A percentile compares a stretch with the other conserved stretches of the same genome.
Evolutionary conservation across 2,113 vertebrate species (phyloP).

Genomic region (Siniperca knerii): DNA sequence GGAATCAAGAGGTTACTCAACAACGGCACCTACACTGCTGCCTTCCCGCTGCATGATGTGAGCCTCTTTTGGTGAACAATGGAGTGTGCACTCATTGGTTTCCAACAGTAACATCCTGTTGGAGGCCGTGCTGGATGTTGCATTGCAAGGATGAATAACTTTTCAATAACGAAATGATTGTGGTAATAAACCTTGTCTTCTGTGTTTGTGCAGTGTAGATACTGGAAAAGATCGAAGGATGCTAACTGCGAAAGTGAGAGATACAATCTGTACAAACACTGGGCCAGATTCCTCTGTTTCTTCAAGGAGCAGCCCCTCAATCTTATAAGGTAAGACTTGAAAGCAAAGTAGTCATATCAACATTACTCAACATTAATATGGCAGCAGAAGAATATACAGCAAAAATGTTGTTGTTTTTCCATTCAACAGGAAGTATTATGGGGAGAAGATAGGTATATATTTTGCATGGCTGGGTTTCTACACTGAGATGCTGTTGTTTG

Average conservation of each 20-base stretch:
- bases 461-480: constrained; percentile 99
- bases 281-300: constrained; percentile 92
- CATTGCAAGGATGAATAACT: neutral
- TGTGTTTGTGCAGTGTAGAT: constrained; percentile 87
- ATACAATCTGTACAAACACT: constrained; percentile 88
- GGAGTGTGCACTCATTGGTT: neutral
- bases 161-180: neutral
- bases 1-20: constrained; percentile 95
- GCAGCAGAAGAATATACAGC: neutral
- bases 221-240: constrained; percentile 90
- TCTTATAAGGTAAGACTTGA: constrained; percentile 87
- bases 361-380: neutral
- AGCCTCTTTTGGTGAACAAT: constrained; percentile 58
- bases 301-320: constrained; percentile 97
- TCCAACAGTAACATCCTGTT: neutral
- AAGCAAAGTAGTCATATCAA: neutral
- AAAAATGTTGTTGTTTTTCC: constrained; percentile 14
- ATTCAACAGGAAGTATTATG: constrained; percentile 92
- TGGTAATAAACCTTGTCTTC: constrained; percentile 15
- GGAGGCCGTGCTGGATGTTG: neutral
- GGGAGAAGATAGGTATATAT: constrained; percentile 98
- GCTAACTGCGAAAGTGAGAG: constrained; percentile 89
- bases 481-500: constrained; percentile 96
- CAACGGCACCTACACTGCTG: constrained; percentile 91
- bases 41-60: constrained; percentile 96